Evolutionary conservation across 2,888 invertebrate species (phyloP).

Genomic region (Cistogaster globosa): DNA sequence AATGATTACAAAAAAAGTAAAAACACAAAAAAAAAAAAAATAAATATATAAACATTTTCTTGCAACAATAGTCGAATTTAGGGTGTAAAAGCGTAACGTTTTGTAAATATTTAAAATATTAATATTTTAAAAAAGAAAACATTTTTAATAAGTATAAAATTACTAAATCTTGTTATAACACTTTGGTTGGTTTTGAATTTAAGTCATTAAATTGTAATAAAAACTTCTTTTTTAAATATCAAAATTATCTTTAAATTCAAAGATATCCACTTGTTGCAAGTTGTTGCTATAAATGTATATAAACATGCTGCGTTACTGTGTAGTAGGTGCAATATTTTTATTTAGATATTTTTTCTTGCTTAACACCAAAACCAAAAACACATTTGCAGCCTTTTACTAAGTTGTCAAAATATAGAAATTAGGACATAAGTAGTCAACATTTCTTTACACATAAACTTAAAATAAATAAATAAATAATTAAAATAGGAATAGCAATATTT

Average conservation of each 20-base stretch:
- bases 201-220: too few species aligned
- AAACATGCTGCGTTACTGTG: conserved; percentile 45
- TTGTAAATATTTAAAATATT: neutral
- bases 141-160: neutral
- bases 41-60: conserved; percentile 45
- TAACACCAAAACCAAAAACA: neutral
- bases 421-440: too few species aligned
- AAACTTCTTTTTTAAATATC: too few species aligned
- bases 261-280: too few species aligned
- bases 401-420: neutral
- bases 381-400: neutral
- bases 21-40: neutral
- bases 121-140: neutral
- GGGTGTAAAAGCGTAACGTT: neutral
- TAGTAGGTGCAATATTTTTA: conserved; percentile 56
- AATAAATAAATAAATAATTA: too few species aligned
- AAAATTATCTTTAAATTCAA: too few species aligned
- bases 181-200: too few species aligned
- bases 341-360: conserved; percentile 45
- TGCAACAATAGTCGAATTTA: conserved; percentile 27
- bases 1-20: conserved; percentile 37
- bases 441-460: too few species aligned
- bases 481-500: too few species aligned
- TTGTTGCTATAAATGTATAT: conserved; percentile 25
- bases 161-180: too few species aligned